Base-by-base conservation (phyloP, 2,113 vertebrate genomes). In the Notarius quadriscutis region DNA sequence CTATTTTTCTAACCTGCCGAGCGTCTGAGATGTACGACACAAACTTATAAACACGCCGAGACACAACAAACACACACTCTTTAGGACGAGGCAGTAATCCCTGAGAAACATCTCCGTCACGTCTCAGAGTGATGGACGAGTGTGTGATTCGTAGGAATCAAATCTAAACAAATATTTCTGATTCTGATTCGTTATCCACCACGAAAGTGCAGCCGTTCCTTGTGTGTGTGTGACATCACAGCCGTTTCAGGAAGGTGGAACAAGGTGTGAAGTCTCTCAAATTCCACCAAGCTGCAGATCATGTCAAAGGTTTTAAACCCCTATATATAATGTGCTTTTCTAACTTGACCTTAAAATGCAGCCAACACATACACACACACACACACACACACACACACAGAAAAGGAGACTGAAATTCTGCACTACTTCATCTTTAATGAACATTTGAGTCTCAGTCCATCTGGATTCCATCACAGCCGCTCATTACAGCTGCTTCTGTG, bases 1-100 rank as follows among this genome's bases (percentile, higher is more conserved):
- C 90, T 94, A 93, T 95, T 95, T 95, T 93, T 94, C 93, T 93
- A 95, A 93, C 92, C 91, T 94, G 94, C 91, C 75, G 51, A 92
- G 88, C 87, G 90, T 94, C 80, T n/a, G 83, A 9, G 89, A 93
- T 92, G 93, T 91, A 94, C 92, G 93, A 94, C 88, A 89, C 69
- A 89, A 91, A 91, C 89, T 90, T 93, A 93, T 94, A 95, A 84
- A 69, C 65, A 84, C 34, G 84, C 72, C 75, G n/a, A 53, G 48
- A 67, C 58, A 86, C 84, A 67, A 71, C 48, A 60, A 60, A 58
- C 69, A 78, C 85, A 51, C 72, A 48, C 34, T 85, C 87, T 93
- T 91, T 88, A 53, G 4, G 41, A 72, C 87, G 83, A 91, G 82
- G 50, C 65, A 30, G 48, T 57, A 65, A 69, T 86, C 41, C 84